Conservation (phyloP, 1,140 invertebrate genomes). For the Drosophila paulistorum region DNA sequence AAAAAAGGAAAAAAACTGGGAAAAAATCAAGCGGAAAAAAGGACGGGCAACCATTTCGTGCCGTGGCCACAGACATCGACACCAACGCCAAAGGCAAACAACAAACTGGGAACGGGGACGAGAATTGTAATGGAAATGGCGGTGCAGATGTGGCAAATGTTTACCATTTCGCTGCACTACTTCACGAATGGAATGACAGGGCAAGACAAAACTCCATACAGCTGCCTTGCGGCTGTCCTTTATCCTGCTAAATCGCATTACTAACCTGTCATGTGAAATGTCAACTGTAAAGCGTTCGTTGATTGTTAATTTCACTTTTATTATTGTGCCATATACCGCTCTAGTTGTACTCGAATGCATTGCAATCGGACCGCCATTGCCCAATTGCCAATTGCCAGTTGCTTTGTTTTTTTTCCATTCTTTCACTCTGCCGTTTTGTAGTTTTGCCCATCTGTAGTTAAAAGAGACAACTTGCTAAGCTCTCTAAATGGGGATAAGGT, state of each 20-base stretch:
- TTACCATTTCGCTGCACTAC: conserved; percentile 33
- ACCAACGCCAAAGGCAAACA: conserved; percentile 22
- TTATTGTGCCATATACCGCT: conserved; percentile 43
- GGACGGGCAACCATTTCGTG: conserved; percentile 46
- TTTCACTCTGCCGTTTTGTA: background rate
- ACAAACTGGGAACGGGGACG: background rate
- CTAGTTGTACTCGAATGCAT: conserved; percentile 38
- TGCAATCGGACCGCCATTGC: conserved; percentile 18
- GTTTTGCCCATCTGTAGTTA: conserved; percentile 34
- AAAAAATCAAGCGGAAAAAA: conserved; percentile 11
- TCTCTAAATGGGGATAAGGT: conserved; percentile 54
- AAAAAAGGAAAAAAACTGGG: too few species aligned
- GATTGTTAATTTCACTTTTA: conserved; percentile 83
- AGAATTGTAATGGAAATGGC: background rate
- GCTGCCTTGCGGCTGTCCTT: conserved; percentile 65
- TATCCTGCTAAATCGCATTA: conserved; percentile 83
- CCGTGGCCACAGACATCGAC: conserved; percentile 58
- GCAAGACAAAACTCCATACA: conserved; percentile 20
- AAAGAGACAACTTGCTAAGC: conserved; percentile 33
- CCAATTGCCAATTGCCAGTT: conserved; percentile 49
- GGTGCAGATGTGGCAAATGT: conserved; percentile 2
- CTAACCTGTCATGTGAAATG: conserved; percentile 83
- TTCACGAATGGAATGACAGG: conserved; percentile 30
- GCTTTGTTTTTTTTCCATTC: conserved; percentile 43
- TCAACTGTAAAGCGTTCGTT: conserved; percentile 82